Percentiles rank a stretch among this genome's conserved stretches.
phyloP scores from a whole-genome alignment of 92 coral and sea anemone genomes.

The Parazoanthus swiftii region DNA sequence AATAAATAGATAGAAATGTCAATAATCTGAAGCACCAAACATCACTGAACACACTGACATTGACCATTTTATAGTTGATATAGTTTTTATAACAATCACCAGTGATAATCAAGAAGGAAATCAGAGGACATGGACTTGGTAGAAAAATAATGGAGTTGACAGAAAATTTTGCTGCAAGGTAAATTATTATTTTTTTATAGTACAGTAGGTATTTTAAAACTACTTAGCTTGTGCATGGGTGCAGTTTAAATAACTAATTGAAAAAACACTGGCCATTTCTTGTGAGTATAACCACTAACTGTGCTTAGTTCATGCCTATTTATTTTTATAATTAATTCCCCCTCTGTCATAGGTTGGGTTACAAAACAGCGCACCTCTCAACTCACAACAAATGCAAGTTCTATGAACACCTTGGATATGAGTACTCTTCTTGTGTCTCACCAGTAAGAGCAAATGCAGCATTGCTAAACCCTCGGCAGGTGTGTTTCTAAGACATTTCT shows the following conservation, averaged over 20 bases:
- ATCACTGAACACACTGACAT: not conserved
- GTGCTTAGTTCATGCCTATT: not conserved
- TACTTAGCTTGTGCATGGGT: too few relatives aligned
- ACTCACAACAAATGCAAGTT: slow-evolving; percentile 84
- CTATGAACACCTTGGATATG: slow-evolving; percentile 89
- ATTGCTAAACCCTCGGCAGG: slow-evolving; percentile 72
- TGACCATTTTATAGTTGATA: not conserved
- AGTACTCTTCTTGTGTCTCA: slow-evolving; percentile 70
- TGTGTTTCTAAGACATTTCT: slow-evolving; percentile 4
- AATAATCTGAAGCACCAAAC: not conserved
- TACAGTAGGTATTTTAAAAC: too few relatives aligned
- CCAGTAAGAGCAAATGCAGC: slow-evolving; percentile 69
- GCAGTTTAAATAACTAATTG: not conserved
- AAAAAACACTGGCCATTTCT: too few relatives aligned
- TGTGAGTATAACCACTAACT: not conserved
- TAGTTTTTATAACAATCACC: not conserved
- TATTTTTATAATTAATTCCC: not conserved
- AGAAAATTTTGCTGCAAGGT: slow-evolving; percentile 76
- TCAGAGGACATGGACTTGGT: slow-evolving; percentile 88
- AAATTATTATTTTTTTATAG: slow-evolving; percentile 11
- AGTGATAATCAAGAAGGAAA: slow-evolving; percentile 72
- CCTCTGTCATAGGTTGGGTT: slow-evolving; percentile 66
- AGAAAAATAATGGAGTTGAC: slow-evolving; percentile 80
- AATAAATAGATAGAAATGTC: not conserved
- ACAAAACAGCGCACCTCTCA: slow-evolving; percentile 58